These are phyloP conservation scores for Epinotia brunnichana DNA, from an alignment of 2,888 invertebrate genomes.

Conservation along the genomic window DNA sequence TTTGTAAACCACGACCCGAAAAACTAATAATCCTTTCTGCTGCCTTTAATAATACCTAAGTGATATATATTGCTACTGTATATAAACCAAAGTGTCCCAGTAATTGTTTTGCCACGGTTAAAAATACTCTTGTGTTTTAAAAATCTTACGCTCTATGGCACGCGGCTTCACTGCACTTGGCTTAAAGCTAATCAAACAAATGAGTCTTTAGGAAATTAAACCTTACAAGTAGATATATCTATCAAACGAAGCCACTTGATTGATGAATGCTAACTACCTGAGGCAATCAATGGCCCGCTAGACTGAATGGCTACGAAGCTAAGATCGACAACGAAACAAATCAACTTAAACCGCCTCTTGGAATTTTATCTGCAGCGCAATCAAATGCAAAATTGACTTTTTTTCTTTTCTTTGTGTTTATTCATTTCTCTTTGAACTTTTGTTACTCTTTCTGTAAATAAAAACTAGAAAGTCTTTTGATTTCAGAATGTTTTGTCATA, in stretches of 20 bases:
- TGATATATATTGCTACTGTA: no score
- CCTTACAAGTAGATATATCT: not conserved
- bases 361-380: conserved; percentile 10
- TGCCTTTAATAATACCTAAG: no score
- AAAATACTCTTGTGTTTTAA: no score
- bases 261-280: conserved; percentile 25
- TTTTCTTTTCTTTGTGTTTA: conserved; percentile 8
- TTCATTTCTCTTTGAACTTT: not conserved
- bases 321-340: conserved; percentile 10
- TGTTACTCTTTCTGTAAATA: not conserved
- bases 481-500: no score
- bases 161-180: not conserved
- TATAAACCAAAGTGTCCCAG: no score
- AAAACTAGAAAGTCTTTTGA: not conserved
- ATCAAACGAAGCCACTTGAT: conserved; percentile 19
- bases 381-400: conserved; percentile 14
- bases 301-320: conserved; percentile 6
- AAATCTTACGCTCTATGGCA: not conserved
- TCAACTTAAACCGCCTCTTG: conserved; percentile 5
- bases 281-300: conserved; percentile 23
- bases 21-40: no score
- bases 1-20: no score
- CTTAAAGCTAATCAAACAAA: not conserved
- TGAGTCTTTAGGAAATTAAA: not conserved
- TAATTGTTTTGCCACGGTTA: no score